A percentile compares a stretch with the other conserved stretches of the same genome.
Evolutionary conservation across 2,797 vertebrate genomes (phyloP).

Genomic region (Lindbergichthys nudifrons): DNA sequence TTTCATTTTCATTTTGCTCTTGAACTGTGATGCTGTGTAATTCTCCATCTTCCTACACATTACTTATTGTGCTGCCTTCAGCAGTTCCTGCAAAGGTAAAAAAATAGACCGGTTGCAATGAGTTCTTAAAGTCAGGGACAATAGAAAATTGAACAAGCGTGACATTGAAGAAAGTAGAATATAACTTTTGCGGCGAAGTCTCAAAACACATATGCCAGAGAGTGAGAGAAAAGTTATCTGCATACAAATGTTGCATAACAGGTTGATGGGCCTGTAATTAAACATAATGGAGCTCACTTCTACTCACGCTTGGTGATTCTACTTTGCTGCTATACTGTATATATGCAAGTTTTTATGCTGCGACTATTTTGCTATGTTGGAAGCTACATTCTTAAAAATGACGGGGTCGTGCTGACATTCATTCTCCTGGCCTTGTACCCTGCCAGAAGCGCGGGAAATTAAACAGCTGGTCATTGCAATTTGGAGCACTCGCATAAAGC

Average conservation of each 20-base stretch:
- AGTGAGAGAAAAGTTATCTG: not conserved
- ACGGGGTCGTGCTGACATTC: not conserved
- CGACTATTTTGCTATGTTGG: not conserved
- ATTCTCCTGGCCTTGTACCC: slow-evolving; percentile 10
- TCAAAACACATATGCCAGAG: not conserved
- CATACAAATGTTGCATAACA: not conserved
- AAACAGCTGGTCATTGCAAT: slow-evolving; percentile 27
- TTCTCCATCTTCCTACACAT: slow-evolving; percentile 28
- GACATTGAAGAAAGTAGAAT: slow-evolving; percentile 22
- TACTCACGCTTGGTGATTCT: not conserved
- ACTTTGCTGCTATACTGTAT: not conserved
- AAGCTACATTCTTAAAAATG: not conserved
- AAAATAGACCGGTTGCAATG: slow-evolving; percentile 6
- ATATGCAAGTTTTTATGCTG: not conserved
- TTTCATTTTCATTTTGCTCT: slow-evolving; percentile 45
- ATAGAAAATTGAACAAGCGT: slow-evolving; percentile 18
- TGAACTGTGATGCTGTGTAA: slow-evolving; percentile 46
- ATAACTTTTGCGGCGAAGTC: not conserved
- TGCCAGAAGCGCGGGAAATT: slow-evolving; percentile 17
- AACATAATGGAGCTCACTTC: not conserved
- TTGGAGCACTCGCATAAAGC: not conserved
- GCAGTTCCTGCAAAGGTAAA: slow-evolving; percentile 34
- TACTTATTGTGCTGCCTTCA: slow-evolving; percentile 47
- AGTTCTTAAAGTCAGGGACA: slow-evolving; percentile 46
- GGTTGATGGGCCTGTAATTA: not conserved